Evolutionary conservation across 2,113 vertebrate species (phyloP).

Genomic region (Lepus timidus): DNA sequence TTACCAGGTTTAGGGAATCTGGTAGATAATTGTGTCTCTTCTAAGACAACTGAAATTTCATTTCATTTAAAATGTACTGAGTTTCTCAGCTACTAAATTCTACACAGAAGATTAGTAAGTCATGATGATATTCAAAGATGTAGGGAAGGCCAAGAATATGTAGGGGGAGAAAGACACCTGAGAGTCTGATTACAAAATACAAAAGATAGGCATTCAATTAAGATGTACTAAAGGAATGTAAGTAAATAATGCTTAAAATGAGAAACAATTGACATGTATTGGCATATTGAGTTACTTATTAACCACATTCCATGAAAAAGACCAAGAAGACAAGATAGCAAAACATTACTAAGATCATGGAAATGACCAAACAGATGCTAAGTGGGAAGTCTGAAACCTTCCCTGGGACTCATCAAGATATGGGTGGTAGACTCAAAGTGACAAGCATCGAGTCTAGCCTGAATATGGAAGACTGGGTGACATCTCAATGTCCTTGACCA

Average conservation of each 20-base stretch:
- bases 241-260: background rate
- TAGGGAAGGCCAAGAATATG: background rate
- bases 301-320: background rate
- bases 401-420: slow-evolving; percentile 83
- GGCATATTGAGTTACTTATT: background rate
- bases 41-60: slow-evolving; percentile 9
- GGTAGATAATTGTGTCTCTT: background rate
- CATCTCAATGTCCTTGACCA: slow-evolving; percentile 59
- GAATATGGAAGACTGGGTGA: slow-evolving; percentile 71
- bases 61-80: background rate
- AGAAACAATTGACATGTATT: background rate
- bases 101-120: background rate
- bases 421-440: background rate
- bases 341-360: slow-evolving; percentile 86
- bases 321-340: slow-evolving; percentile 83
- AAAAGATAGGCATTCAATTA: background rate
- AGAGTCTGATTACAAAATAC: background rate
- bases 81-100: background rate
- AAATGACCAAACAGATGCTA: slow-evolving; percentile 86
- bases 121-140: background rate
- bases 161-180: background rate
- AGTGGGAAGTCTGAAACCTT: slow-evolving; percentile 81
- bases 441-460: slow-evolving; percentile 51
- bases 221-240: background rate
- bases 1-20: background rate